These are phyloP conservation scores for Bovichtus variegatus DNA, from an alignment of 2,797 vertebrate genomes.

Conservation along the genomic window DNA sequence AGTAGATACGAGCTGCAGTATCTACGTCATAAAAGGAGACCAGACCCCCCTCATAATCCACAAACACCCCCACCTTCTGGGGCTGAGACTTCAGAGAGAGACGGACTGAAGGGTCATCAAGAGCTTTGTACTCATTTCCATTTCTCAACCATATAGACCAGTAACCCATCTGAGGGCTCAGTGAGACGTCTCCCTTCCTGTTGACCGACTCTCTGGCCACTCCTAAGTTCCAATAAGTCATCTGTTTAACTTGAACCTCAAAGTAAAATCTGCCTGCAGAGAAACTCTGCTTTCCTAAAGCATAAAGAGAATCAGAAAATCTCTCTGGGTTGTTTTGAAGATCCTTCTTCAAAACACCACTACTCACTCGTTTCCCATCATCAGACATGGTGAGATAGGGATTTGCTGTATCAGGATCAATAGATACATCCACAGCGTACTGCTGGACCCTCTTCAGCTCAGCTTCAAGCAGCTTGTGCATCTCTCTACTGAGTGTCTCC, in stretches of 20 bases:
- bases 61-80: conserved; percentile 31
- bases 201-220: conserved; percentile 9
- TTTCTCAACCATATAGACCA: neutral
- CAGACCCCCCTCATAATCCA: conserved; percentile 21
- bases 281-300: neutral
- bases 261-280: too few relatives aligned
- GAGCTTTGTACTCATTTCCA: neutral
- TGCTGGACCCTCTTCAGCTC: neutral
- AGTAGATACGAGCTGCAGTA: too few relatives aligned
- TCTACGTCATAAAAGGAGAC: neutral
- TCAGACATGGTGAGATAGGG: neutral
- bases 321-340: neutral
- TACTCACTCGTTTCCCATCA: too few relatives aligned
- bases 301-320: neutral
- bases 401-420: too few relatives aligned
- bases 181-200: neutral
- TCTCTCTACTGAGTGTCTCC: neutral
- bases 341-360: too few relatives aligned
- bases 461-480: too few relatives aligned
- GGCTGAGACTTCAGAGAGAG: neutral
- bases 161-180: neutral
- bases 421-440: too few relatives aligned
- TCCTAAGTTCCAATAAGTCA: conserved; percentile 8
- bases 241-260: neutral
- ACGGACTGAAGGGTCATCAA: rapidly evolving